phyloP scores from a whole-genome alignment of 2,797 vertebrate genomes.

The Brotula barbata region DNA sequence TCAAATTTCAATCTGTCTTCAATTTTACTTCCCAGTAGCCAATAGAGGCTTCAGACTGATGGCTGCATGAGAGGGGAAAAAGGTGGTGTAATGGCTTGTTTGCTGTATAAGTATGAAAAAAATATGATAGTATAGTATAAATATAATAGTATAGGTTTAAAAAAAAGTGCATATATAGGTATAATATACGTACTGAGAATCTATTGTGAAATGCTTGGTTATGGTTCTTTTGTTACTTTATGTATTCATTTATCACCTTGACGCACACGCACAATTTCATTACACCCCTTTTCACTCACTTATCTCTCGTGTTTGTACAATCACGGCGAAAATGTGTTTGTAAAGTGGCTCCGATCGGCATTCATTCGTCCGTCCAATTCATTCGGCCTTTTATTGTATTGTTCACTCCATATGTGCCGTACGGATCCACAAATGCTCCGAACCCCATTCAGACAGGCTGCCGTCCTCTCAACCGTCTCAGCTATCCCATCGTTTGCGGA shows the following conservation, averaged over 20 bases:
- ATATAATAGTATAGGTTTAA: too few relatives aligned
- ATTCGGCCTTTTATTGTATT: slow-evolving; percentile 21
- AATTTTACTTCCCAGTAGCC: slow-evolving; percentile 27
- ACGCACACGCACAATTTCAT: too few relatives aligned
- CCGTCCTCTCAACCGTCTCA: background rate
- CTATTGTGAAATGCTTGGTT: too few relatives aligned
- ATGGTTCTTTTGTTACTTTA: too few relatives aligned
- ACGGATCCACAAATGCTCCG: slow-evolving; percentile 37
- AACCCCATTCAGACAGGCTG: background rate
- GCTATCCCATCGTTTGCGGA: background rate
- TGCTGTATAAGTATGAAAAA: too few relatives aligned
- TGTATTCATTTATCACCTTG: too few relatives aligned
- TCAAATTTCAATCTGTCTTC: too few relatives aligned
- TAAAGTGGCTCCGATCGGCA: slow-evolving; percentile 35
- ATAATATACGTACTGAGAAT: too few relatives aligned
- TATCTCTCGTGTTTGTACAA: slow-evolving; percentile 8
- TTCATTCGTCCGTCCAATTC: too few relatives aligned
- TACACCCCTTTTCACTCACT: background rate
- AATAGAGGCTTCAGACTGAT: slow-evolving; percentile 37
- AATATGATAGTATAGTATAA: too few relatives aligned
- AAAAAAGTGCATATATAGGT: too few relatives aligned
- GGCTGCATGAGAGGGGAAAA: slow-evolving; percentile 13
- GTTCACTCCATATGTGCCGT: slow-evolving; percentile 30
- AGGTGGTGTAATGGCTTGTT: slow-evolving; percentile 37
- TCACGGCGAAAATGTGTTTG: slow-evolving; percentile 42